Evolutionary conservation across 2,797 vertebrate genomes (phyloP).

Genomic region (Gambelia wislizenii): DNA sequence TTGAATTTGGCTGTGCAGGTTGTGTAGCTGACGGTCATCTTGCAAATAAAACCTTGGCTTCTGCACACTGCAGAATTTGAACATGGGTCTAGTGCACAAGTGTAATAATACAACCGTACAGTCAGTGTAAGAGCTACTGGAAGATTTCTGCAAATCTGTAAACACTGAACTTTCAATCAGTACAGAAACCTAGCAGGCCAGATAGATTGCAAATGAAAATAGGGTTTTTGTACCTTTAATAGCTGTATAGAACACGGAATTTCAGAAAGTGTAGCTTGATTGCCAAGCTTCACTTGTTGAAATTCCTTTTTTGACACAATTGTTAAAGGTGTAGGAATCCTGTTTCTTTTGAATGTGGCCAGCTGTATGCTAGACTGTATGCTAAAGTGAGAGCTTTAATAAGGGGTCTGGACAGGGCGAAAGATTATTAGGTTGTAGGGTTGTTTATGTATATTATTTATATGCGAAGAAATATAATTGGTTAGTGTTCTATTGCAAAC

Average conservation of each 20-base stretch:
- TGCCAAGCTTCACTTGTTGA: neutral
- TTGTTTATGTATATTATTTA: neutral
- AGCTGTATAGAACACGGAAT: too few relatives aligned
- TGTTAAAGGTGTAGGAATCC: neutral
- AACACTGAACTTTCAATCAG: too few relatives aligned
- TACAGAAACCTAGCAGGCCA: too few relatives aligned
- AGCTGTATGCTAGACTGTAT: neutral
- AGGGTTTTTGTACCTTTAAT: too few relatives aligned
- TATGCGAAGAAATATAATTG: neutral
- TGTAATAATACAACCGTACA: neutral
- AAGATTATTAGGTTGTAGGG: neutral
- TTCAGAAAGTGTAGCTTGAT: too few relatives aligned
- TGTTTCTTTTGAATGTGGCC: neutral
- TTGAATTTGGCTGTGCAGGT: neutral
- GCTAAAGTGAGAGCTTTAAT: too few relatives aligned
- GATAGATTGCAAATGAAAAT: too few relatives aligned
- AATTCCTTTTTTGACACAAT: neutral
- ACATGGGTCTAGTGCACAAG: neutral
- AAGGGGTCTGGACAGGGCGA: too few relatives aligned
- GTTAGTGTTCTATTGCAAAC: neutral
- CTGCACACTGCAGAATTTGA: neutral
- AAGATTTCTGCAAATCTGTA: neutral
- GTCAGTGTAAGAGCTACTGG: neutral
- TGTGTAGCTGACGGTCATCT: neutral
- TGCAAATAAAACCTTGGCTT: neutral